A percentile compares a stretch with the other conserved stretches of the same genome.
Conservation (phyloP, 2,888 invertebrate species). For the Lepidonotus clava region DNA sequence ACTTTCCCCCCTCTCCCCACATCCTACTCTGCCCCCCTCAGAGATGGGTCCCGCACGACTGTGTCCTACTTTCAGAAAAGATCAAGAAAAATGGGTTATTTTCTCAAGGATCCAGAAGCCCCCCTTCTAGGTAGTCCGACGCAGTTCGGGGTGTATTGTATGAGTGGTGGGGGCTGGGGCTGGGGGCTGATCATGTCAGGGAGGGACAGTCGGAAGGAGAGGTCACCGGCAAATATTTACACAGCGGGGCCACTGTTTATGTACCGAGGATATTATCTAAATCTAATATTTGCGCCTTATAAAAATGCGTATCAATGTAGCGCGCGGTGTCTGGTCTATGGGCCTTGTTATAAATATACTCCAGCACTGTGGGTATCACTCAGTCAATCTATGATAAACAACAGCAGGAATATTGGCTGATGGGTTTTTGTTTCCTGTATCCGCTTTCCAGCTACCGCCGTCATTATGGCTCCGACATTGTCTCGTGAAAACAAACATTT, state of each 20-base stretch:
- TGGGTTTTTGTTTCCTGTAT: too few relatives aligned
- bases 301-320: neutral
- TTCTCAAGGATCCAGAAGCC: neutral
- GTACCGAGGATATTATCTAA: slow-evolving; percentile 34
- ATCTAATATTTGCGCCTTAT: slow-evolving; percentile 30
- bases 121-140: neutral
- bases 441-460: too few relatives aligned
- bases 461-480: too few relatives aligned
- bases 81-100: neutral
- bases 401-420: too few relatives aligned
- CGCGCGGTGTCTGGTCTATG: too few relatives aligned
- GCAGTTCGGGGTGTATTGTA: neutral
- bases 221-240: slow-evolving; percentile 30
- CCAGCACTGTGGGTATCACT: too few relatives aligned
- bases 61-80: neutral
- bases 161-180: neutral
- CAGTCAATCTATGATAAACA: too few relatives aligned
- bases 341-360: too few relatives aligned
- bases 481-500: too few relatives aligned
- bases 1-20: neutral
- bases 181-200: too few relatives aligned
- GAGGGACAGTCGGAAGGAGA: neutral
- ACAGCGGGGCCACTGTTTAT: neutral
- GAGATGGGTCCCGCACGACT: neutral
- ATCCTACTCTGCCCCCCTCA: neutral